phyloP scores from a whole-genome alignment of 2,113 vertebrate genomes.

The Cyprichromis sp. region DNA sequence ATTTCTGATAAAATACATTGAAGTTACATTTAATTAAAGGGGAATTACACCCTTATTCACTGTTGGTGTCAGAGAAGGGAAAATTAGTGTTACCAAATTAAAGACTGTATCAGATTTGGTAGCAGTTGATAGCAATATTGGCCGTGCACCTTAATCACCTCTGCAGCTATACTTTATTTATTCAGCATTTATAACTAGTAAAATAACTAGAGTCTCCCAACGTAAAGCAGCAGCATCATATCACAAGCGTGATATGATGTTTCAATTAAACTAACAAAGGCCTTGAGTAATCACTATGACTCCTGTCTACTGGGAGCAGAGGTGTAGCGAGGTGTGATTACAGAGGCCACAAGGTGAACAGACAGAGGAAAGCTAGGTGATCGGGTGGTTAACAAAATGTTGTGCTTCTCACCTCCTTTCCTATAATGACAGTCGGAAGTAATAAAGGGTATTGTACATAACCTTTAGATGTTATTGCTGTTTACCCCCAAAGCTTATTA shows the following conservation, averaged over 20 bases:
- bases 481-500: background rate
- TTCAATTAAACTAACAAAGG: background rate
- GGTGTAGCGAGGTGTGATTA: background rate
- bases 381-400: background rate
- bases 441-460: background rate
- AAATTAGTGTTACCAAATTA: background rate
- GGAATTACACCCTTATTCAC: background rate
- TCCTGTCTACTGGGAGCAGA: background rate
- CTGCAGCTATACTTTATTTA: background rate
- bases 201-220: background rate
- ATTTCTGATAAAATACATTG: background rate
- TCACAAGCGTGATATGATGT: background rate
- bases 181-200: background rate
- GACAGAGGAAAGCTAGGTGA: background rate
- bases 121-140: background rate
- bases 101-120: background rate
- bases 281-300: background rate
- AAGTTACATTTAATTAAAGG: background rate
- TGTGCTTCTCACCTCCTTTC: background rate
- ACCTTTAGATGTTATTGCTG: background rate
- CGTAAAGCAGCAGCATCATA: background rate
- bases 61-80: background rate
- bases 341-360: background rate
- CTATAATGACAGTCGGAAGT: background rate
- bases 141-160: background rate